These are phyloP conservation scores for Scopus umbretta DNA, from an alignment of 2,113 vertebrate species.

Conservation along the genomic window DNA sequence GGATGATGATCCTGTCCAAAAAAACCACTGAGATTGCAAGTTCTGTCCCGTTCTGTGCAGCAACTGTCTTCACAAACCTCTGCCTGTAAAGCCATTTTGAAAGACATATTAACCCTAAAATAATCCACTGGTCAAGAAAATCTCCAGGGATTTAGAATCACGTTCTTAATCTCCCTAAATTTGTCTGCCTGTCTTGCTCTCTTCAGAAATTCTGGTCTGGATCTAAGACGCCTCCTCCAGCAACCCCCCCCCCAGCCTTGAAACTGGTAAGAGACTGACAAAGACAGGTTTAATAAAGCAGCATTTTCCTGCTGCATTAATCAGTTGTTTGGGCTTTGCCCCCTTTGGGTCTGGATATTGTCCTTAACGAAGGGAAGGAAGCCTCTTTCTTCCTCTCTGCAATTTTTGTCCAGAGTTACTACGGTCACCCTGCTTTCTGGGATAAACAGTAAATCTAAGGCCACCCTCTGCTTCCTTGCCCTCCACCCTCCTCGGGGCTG, in stretches of 20 bases:
- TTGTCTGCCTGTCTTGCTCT: neutral
- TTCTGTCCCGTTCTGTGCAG: neutral
- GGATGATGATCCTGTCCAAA: neutral
- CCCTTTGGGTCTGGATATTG: neutral
- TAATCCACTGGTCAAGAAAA: neutral
- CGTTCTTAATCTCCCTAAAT: neutral
- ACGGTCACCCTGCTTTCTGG: neutral
- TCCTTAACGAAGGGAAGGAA: neutral
- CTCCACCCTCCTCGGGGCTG: neutral
- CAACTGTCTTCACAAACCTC: neutral
- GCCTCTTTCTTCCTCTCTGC: neutral
- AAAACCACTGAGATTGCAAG: neutral
- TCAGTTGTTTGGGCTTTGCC: neutral
- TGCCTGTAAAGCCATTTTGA: neutral
- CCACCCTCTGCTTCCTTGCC: neutral
- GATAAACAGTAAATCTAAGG: neutral
- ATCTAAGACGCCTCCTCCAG: neutral
- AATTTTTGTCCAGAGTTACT: neutral
- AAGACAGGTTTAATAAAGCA: neutral
- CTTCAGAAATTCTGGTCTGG: neutral
- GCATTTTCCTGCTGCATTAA: neutral
- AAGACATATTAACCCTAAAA: neutral
- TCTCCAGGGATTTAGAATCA: neutral
- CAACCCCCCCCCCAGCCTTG: too few relatives aligned
- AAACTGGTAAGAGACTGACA: neutral